Percentiles rank a stretch among this genome's conserved stretches.
Conservation (phyloP, 1,140 invertebrate genomes). For the Cotesia typhae region DNA sequence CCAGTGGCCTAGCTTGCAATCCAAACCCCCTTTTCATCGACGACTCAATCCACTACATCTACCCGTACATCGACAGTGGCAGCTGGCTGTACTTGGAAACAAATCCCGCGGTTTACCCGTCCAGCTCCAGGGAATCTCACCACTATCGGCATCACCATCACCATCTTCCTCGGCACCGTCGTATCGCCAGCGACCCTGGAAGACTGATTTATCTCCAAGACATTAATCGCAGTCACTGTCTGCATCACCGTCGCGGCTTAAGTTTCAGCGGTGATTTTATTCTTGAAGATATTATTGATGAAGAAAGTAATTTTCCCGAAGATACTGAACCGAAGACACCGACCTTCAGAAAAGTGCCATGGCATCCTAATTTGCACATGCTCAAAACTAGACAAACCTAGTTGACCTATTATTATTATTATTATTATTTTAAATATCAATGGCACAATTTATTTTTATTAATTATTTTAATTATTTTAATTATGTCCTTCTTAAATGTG, state of each 20-base stretch:
- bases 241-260: slow-evolving; percentile 46
- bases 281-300: slow-evolving; percentile 33
- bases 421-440: neutral
- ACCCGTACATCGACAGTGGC: slow-evolving; percentile 50
- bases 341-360: slow-evolving; percentile 65
- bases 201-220: slow-evolving; percentile 25
- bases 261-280: slow-evolving; percentile 45
- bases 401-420: neutral
- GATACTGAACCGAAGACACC: slow-evolving; percentile 46
- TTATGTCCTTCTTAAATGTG: slow-evolving; percentile 35
- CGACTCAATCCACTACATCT: slow-evolving; percentile 35
- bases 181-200: slow-evolving; percentile 53
- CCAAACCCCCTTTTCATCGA: slow-evolving; percentile 19
- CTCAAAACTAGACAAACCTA: slow-evolving; percentile 60
- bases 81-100: slow-evolving; percentile 58
- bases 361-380: slow-evolving; percentile 66
- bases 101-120: slow-evolving; percentile 37
- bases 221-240: slow-evolving; percentile 30
- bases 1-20: slow-evolving; percentile 26
- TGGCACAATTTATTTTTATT: slow-evolving; percentile 17
- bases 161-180: slow-evolving; percentile 41
- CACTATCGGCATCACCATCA: slow-evolving; percentile 35
- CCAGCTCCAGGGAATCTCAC: slow-evolving; percentile 34
- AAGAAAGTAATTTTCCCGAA: slow-evolving; percentile 37
- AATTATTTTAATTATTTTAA: slow-evolving; percentile 9